Evolutionary conservation across 2,888 invertebrate genomes (phyloP).

Genomic region (Thymelicus sylvestris): DNA sequence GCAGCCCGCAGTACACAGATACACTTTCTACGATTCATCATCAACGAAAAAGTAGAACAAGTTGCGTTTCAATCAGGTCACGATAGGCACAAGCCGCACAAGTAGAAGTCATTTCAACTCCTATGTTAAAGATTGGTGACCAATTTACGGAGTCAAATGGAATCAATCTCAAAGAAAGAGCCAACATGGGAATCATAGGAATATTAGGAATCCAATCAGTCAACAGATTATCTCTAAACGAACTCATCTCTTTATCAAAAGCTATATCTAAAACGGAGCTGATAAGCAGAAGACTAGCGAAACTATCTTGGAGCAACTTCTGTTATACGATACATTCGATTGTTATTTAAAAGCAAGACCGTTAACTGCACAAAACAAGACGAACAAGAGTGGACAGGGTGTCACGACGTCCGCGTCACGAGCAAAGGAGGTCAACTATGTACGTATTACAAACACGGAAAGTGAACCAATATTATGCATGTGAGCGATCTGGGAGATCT

Average conservation of each 20-base stretch:
- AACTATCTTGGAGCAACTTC: not conserved
- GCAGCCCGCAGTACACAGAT: not conserved
- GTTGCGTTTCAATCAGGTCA: no score
- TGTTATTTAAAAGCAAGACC: conserved; percentile 4
- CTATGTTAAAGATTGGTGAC: no score
- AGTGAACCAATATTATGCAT: conserved; percentile 2
- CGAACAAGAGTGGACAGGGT: conserved; percentile 39
- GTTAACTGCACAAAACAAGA: conserved; percentile 17
- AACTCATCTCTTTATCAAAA: no score
- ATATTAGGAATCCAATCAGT: no score
- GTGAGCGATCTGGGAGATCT: not conserved
- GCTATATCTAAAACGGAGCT: no score
- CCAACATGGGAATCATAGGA: no score
- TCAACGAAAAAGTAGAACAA: conserved; percentile 1
- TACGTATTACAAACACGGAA: conserved; percentile 37
- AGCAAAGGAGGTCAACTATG: conserved; percentile 48
- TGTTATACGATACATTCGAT: conserved; percentile 10
- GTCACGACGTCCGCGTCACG: conserved; percentile 19
- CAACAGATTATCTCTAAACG: no score
- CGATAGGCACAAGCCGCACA: no score
- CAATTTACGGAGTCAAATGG: no score
- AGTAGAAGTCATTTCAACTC: no score
- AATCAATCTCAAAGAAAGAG: no score
- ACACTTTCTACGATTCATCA: conserved; percentile 2
- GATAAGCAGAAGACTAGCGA: not conserved